These are phyloP conservation scores for honey bee (Apis mellifera) DNA, from an alignment of 1,140 invertebrate species.

Conservation along the genomic window Amel_HAv3.1 CM009942.2:1401501-1402000, in stretches of 20 bases:
- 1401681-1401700: background rate
- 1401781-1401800: background rate
- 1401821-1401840: background rate
- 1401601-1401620: slow-evolving; percentile 1
- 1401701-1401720: background rate
- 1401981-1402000: too few relatives aligned
- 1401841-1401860: background rate
- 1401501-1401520: slow-evolving; percentile 7
- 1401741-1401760: background rate
- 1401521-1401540: slow-evolving; percentile 10
- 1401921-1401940: too few relatives aligned
- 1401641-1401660: background rate
- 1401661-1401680: background rate
- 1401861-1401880: background rate
- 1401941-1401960: too few relatives aligned
- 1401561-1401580: slow-evolving; percentile 17
- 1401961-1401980: too few relatives aligned
- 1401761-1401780: background rate
- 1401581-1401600: background rate
- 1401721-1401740: background rate
- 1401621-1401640: slow-evolving; percentile 17
- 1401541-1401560: slow-evolving; percentile 30
- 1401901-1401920: too few relatives aligned
- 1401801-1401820: background rate
- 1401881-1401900: background rate